Evolutionary conservation across 92 coral and sea anemone species (phyloP), one percentile per base, ranked within the genome.

Genomic region (Heteractis magnifica): DNA sequence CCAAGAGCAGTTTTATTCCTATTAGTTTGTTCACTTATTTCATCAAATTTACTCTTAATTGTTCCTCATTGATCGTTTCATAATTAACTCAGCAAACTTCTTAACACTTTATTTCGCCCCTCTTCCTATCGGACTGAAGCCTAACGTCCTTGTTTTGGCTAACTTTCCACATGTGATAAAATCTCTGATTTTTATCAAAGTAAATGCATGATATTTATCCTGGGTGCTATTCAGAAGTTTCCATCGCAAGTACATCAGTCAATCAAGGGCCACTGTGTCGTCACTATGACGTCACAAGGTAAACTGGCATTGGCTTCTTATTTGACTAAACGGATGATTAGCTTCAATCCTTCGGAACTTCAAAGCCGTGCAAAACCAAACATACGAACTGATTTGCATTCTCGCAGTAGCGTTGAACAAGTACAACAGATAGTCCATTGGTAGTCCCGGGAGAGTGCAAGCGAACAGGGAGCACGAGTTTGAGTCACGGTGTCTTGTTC

Each of bases 361-460:
- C 84, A 81, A 81, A 81, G 73, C 77, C 9, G 84, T 81, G 68
- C 77, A 80, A 84, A 89, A 85, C 83, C 86, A 89, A 85, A 89
- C 92, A 89, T 79, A 87, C 64, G 49, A 26, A 76, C 84, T 84
- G 86, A 89, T 89, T 89, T 89, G 89, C 89, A 89, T 89, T 89
- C 89, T 70, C 78, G 89, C 56, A 81, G 80, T 86, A 82, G 77
- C 91, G 52, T 75, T 51, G 77, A 6, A 51, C 75, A 60, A 79
- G 71, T 79, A 75, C 41, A 26, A 65, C 73, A 26, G 83, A 64
- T 79, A 56, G 70, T 81, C 49, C 52, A 64, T 12, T 19, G 52
- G 77, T 18, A 56, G 59, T 81, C 84, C 77, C 74, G 77, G 84
- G 84, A 81, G 44, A 81, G 26, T 48, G 73, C 73, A 44, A 68